Percentiles rank a stretch among this genome's conserved stretches.
phyloP scores from a whole-genome alignment of 2,797 vertebrate species.

The Mus minutoides region DNA sequence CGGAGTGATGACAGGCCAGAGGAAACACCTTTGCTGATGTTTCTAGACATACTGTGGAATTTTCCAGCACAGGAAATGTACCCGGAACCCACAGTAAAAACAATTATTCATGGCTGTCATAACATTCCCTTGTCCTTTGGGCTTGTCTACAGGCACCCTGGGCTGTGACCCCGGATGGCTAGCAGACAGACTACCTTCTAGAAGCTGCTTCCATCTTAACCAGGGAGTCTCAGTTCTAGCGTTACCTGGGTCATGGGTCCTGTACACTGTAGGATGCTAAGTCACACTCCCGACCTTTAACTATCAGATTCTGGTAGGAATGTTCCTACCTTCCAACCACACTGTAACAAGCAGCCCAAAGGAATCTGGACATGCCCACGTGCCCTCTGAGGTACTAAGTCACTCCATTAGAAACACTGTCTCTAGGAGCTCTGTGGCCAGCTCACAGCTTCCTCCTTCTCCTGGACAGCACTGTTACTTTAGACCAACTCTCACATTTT shows the following conservation, averaged over 20 bases:
- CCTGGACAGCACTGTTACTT: too few species aligned
- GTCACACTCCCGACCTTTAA: background rate
- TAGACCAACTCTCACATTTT: background rate
- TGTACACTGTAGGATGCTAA: accelerated
- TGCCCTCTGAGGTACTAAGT: background rate
- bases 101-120: background rate
- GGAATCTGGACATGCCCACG: background rate
- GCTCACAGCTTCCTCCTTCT: background rate
- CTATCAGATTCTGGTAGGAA: background rate
- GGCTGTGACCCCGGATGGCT: background rate
- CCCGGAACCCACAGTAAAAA: background rate
- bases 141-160: background rate
- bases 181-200: background rate
- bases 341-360: background rate
- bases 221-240: background rate
- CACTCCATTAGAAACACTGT: accelerated
- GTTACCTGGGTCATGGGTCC: accelerated
- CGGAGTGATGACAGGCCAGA: background rate
- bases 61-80: background rate
- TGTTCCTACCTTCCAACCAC: background rate
- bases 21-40: conserved; percentile 13
- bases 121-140: background rate
- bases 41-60: background rate
- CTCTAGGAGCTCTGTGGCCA: accelerated
- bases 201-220: background rate